phyloP scores from a whole-genome alignment of 2,888 invertebrate genomes.

The Ennomos fuscantarius region DNA sequence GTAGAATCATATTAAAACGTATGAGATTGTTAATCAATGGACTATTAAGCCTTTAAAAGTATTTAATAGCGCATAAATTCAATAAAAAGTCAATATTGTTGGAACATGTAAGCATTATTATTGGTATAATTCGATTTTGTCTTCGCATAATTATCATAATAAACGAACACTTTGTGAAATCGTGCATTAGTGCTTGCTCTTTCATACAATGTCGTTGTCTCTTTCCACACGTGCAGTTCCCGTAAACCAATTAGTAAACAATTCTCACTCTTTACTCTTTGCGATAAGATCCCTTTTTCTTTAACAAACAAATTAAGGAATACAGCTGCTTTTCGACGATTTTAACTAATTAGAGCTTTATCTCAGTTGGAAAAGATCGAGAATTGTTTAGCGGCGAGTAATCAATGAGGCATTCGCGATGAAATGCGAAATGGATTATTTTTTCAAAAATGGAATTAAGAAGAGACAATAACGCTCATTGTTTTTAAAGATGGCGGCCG shows the following conservation, averaged over 20 bases:
- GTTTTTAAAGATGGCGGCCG: slow-evolving; percentile 82
- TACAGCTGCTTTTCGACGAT: slow-evolving; percentile 63
- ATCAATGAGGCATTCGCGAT: slow-evolving; percentile 77
- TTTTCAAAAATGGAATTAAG: slow-evolving; percentile 85
- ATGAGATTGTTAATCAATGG: slow-evolving; percentile 13
- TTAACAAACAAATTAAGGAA: slow-evolving; percentile 58
- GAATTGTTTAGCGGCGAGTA: slow-evolving; percentile 45
- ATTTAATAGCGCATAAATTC: slow-evolving; percentile 18
- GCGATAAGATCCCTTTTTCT: slow-evolving; percentile 65
- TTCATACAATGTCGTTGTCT: slow-evolving; percentile 57
- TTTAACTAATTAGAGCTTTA: slow-evolving; percentile 53
- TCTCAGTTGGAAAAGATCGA: slow-evolving; percentile 44
- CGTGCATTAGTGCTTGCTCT: slow-evolving; percentile 63
- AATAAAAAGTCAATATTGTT: slow-evolving; percentile 21
- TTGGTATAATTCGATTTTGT: slow-evolving; percentile 66
- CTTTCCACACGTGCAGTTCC: slow-evolving; percentile 67
- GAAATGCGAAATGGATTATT: slow-evolving; percentile 84
- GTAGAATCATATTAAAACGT: slow-evolving; percentile 7
- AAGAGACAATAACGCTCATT: slow-evolving; percentile 84
- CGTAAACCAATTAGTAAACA: slow-evolving; percentile 71
- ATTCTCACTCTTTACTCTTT: slow-evolving; percentile 59
- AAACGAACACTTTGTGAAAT: slow-evolving; percentile 71
- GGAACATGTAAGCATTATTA: slow-evolving; percentile 26
- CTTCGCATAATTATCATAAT: slow-evolving; percentile 74
- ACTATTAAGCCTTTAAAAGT: slow-evolving; percentile 18